Percentiles rank a stretch among this genome's conserved stretches.
Evolutionary conservation across 30 jellyfish, hydroid and myxozoan species (phyloP).

Genomic region (Aurelia sp.): DNA sequence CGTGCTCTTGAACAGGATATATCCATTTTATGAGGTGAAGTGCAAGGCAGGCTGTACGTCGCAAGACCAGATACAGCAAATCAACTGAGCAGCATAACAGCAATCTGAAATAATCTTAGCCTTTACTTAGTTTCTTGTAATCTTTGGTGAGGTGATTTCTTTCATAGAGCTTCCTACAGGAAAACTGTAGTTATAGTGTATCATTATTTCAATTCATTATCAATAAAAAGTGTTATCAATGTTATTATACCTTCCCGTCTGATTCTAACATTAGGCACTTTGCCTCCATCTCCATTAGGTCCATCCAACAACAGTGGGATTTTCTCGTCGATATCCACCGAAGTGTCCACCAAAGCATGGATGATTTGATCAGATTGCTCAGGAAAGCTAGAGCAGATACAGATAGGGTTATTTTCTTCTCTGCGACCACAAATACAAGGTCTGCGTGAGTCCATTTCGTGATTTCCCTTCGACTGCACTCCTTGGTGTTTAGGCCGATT

Average conservation of each 20-base stretch:
- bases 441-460: conserved; percentile 1
- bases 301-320: conserved; percentile 56
- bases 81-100: too few species aligned
- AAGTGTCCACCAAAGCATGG: conserved; percentile 21
- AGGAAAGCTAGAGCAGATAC: conserved; percentile 65
- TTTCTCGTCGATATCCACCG: conserved; percentile 46
- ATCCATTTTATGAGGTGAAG: too few species aligned
- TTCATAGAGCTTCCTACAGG: too few species aligned
- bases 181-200: too few species aligned
- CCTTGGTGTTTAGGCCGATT: background rate
- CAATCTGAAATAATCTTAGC: too few species aligned
- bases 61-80: too few species aligned
- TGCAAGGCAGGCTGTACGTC: too few species aligned
- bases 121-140: too few species aligned
- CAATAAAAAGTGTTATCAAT: too few species aligned
- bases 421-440: conserved; percentile 34
- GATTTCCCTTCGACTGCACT: background rate
- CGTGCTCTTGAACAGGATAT: too few species aligned
- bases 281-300: conserved; percentile 38
- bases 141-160: too few species aligned
- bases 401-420: conserved; percentile 15
- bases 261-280: conserved; percentile 42
- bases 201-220: too few species aligned
- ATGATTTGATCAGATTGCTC: conserved; percentile 41
- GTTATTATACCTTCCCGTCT: conserved; percentile 3